Conservation (phyloP, 2,113 vertebrate genomes). For the Pholis gunnellus region DNA sequence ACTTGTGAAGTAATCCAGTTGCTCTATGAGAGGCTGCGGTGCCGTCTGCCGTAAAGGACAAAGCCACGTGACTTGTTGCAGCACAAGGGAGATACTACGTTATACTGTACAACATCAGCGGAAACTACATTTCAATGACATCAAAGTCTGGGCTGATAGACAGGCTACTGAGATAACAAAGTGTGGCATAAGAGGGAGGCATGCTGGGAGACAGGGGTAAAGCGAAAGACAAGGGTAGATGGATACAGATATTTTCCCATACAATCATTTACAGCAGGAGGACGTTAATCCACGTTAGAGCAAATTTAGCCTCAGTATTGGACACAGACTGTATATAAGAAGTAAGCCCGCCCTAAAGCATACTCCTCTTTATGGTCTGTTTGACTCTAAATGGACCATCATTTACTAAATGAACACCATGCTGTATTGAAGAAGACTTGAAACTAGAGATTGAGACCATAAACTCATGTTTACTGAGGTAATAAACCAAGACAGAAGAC, state of each 20-base stretch:
- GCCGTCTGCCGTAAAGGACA: not conserved
- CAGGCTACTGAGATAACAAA: not conserved
- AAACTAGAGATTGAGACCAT: too few relatives aligned
- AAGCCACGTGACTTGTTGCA: slow-evolving; percentile 2
- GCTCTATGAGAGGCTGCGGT: slow-evolving; percentile 10
- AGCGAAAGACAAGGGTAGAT: not conserved
- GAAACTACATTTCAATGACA: not conserved
- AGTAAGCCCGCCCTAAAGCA: too few relatives aligned
- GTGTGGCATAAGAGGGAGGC: not conserved
- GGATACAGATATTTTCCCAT: not conserved
- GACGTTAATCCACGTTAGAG: not conserved
- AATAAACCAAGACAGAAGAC: too few relatives aligned
- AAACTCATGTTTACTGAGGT: too few relatives aligned
- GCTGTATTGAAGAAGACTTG: too few relatives aligned
- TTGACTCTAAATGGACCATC: too few relatives aligned
- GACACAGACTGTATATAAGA: too few relatives aligned
- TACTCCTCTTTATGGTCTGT: too few relatives aligned
- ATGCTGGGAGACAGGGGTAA: not conserved
- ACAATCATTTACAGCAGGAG: not conserved
- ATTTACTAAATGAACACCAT: too few relatives aligned
- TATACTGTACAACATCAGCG: not conserved
- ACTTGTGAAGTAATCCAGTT: slow-evolving; percentile 23
- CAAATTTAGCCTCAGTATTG: too few relatives aligned
- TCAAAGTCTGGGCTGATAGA: not conserved
- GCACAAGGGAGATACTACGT: slow-evolving; percentile 2